Evolutionary conservation across 92 coral and sea anemone genomes (phyloP).

Genomic region (Zoanthus sociatus): DNA sequence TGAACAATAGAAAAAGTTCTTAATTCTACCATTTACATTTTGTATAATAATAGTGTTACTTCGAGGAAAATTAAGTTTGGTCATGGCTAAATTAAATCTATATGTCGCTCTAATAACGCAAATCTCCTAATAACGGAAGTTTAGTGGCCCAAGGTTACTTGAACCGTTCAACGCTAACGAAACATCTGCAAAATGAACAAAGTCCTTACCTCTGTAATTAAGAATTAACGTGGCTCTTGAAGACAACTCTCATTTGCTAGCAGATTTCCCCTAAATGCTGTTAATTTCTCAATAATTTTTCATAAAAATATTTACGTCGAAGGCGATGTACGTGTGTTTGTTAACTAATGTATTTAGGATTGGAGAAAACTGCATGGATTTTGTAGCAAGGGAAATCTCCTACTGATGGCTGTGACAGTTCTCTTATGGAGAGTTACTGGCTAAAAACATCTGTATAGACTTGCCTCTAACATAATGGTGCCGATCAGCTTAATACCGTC

Average conservation of each 20-base stretch:
- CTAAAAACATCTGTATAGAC: conserved; percentile 3
- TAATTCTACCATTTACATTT: neutral
- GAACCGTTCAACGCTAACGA: neutral
- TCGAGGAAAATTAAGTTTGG: neutral
- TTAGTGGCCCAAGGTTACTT: neutral
- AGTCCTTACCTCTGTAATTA: neutral
- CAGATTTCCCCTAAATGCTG: neutral
- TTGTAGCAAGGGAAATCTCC: neutral
- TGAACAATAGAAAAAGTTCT: no score
- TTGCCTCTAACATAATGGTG: neutral
- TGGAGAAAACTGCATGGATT: neutral
- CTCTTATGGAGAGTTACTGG: neutral
- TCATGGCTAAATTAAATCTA: neutral
- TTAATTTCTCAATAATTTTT: neutral
- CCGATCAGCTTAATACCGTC: neutral
- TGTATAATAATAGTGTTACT: neutral
- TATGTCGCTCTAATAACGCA: neutral
- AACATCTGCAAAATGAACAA: neutral
- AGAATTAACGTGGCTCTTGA: neutral
- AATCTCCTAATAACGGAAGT: conserved; percentile 11
- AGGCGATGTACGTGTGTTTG: neutral
- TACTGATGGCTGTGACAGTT: conserved; percentile 1
- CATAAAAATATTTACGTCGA: neutral
- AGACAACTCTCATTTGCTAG: no score
- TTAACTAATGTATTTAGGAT: neutral